Percentiles rank a stretch among this genome's conserved stretches.
These are phyloP conservation scores for Lineus longissimus DNA, from an alignment of 1,140 invertebrate species.

Conservation along the genomic window DNA sequence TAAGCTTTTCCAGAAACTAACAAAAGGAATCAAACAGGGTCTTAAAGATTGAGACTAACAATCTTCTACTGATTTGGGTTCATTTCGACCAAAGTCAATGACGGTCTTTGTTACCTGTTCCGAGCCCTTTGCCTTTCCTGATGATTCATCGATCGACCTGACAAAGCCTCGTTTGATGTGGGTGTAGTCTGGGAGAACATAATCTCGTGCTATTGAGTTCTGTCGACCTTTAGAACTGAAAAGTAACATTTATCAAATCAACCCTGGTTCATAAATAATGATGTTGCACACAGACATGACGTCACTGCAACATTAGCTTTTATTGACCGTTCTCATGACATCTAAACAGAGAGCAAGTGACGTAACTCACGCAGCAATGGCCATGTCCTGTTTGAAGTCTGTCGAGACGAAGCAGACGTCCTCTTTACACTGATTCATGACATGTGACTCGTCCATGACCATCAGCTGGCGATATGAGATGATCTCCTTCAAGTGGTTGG, in stretches of 20 bases:
- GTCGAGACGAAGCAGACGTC: slow-evolving; percentile 91
- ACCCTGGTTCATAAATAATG: slow-evolving; percentile 1
- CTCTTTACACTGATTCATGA: slow-evolving; percentile 98
- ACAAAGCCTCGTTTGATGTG: slow-evolving; percentile 78
- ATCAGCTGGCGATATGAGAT: slow-evolving; percentile 92
- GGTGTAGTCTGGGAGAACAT: slow-evolving; percentile 93
- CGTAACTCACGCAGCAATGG: slow-evolving; percentile 63
- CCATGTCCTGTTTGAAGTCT: slow-evolving; percentile 82
- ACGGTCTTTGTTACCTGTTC: slow-evolving; percentile 56
- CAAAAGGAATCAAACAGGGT: too few relatives aligned
- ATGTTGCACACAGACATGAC: not conserved
- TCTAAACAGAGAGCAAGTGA: too few relatives aligned
- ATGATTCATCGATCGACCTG: slow-evolving; percentile 41
- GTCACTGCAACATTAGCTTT: not conserved
- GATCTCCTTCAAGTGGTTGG: slow-evolving; percentile 97
- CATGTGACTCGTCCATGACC: slow-evolving; percentile 98
- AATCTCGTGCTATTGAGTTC: slow-evolving; percentile 77
- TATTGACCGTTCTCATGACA: too few relatives aligned
- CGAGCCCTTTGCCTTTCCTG: slow-evolving; percentile 62
- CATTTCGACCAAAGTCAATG: not conserved
- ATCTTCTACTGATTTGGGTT: not conserved
- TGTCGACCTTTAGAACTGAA: slow-evolving; percentile 56
- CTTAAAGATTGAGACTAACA: not conserved
- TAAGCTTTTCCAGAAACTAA: too few relatives aligned
- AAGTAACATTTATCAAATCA: slow-evolving; percentile 11